A percentile compares a stretch with the other conserved stretches of the same genome.
Evolutionary conservation across 2,797 vertebrate genomes (phyloP).

Genomic region (Urocyon cinereoargenteus): DNA sequence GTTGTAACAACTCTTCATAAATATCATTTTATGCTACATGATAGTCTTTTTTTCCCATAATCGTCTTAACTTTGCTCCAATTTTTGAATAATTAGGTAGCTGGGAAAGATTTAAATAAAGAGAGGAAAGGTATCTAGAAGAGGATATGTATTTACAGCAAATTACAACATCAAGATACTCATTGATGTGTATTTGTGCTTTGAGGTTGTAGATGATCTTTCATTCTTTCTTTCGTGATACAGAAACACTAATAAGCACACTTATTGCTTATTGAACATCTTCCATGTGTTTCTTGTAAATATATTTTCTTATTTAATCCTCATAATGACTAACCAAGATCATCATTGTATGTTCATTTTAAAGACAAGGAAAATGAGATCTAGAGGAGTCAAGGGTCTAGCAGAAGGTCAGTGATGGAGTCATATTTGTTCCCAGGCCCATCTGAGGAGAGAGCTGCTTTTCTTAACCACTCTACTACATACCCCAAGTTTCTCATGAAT

Average conservation of each 20-base stretch:
- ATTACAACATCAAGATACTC: neutral
- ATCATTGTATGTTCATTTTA: slow-evolving; percentile 5
- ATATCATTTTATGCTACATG: neutral
- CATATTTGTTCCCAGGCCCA: neutral
- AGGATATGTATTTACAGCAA: neutral
- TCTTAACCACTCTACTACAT: neutral
- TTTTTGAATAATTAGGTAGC: slow-evolving; percentile 28
- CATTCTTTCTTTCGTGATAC: neutral
- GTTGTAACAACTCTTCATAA: neutral
- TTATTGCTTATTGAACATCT: neutral
- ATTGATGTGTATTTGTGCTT: neutral
- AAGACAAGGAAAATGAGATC: neutral
- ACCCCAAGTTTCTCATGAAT: neutral
- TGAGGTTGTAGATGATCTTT: neutral
- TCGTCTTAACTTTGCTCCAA: slow-evolving; percentile 31
- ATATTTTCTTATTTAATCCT: slow-evolving; percentile 23
- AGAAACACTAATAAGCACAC: neutral
- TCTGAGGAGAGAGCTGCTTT: neutral
- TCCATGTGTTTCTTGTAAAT: neutral
- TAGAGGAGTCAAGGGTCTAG: neutral
- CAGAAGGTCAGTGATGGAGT: neutral
- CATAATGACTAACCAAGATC: neutral
- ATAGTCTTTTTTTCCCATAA: neutral
- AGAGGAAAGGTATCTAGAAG: neutral
- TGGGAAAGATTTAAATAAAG: slow-evolving; percentile 32